These are phyloP conservation scores for Fragum whitleyi DNA, from an alignment of 2,888 invertebrate species.

Conservation along the genomic window DNA sequence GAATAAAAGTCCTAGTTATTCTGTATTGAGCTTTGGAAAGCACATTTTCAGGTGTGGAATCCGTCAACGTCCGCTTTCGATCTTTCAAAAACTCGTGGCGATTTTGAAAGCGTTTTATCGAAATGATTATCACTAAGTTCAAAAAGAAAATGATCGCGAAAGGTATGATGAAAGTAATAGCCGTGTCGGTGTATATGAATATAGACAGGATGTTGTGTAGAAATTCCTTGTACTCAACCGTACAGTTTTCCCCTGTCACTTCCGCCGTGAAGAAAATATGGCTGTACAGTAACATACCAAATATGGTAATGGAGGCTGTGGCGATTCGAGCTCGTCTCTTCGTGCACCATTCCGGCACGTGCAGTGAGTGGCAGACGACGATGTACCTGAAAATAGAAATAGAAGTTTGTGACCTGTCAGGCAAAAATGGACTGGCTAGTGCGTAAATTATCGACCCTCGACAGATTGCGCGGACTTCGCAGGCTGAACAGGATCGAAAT, in stretches of 20 bases:
- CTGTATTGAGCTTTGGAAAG: conserved; percentile 71
- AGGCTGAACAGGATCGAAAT: too few species aligned
- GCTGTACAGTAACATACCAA: conserved; percentile 70
- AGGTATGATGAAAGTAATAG: conserved; percentile 73
- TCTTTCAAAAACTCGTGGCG: conserved; percentile 39
- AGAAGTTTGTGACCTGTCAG: too few species aligned
- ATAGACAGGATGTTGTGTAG: conserved; percentile 63
- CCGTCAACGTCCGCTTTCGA: conserved; percentile 25
- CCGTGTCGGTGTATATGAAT: conserved; percentile 74
- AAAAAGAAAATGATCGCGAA: conserved; percentile 72
- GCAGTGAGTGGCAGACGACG: conserved; percentile 92
- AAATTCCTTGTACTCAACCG: conserved; percentile 53
- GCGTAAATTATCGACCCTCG: not conserved
- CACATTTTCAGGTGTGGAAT: conserved; percentile 42
- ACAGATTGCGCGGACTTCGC: not conserved
- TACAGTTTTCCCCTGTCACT: conserved; percentile 47
- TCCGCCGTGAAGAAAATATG: conserved; percentile 75
- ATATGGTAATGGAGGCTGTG: conserved; percentile 54
- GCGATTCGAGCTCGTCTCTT: conserved; percentile 68
- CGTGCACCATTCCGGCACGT: conserved; percentile 78
- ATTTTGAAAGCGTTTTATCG: conserved; percentile 43
- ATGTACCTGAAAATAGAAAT: conserved; percentile 88
- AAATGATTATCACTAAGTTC: conserved; percentile 65
- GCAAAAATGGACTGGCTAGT: not conserved
- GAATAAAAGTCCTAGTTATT: conserved; percentile 76